These are phyloP conservation scores for Apamea crenata DNA, from an alignment of 2,888 invertebrate species.

Conservation along the genomic window DNA sequence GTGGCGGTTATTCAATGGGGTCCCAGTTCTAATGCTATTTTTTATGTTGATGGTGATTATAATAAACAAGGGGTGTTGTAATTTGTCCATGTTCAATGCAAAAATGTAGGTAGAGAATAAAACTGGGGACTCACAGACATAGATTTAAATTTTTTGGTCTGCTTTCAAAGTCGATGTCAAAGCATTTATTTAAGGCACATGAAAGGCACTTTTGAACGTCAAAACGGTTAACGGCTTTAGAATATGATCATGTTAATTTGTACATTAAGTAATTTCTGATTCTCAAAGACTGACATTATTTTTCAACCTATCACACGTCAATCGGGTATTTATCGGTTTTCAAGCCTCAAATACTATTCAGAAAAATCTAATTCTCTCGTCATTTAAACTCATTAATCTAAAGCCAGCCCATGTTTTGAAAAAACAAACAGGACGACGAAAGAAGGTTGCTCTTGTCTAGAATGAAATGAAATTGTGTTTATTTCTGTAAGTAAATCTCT, in stretches of 20 bases:
- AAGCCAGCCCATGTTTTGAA: neutral
- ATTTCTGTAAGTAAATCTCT: neutral
- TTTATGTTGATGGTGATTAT: neutral
- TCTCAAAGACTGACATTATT: too few species aligned
- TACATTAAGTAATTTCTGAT: neutral
- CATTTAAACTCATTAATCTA: neutral
- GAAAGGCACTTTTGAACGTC: too few species aligned
- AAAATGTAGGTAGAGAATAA: neutral
- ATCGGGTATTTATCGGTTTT: too few species aligned
- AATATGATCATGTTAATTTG: neutral
- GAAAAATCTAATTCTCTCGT: neutral
- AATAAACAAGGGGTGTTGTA: neutral
- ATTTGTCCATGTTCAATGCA: neutral
- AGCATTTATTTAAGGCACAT: too few species aligned
- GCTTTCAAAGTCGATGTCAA: neutral
- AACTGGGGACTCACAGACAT: neutral
- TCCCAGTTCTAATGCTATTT: neutral
- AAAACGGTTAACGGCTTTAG: too few species aligned
- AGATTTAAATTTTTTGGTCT: neutral
- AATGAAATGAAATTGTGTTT: too few species aligned
- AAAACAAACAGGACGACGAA: neutral
- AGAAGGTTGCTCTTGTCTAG: too few species aligned
- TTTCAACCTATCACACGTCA: neutral
- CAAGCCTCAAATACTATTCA: neutral
- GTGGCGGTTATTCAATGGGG: neutral